phyloP scores from a whole-genome alignment of 53 echinoderm and acorn worm species.

The Patiria pectinifera region DNA sequence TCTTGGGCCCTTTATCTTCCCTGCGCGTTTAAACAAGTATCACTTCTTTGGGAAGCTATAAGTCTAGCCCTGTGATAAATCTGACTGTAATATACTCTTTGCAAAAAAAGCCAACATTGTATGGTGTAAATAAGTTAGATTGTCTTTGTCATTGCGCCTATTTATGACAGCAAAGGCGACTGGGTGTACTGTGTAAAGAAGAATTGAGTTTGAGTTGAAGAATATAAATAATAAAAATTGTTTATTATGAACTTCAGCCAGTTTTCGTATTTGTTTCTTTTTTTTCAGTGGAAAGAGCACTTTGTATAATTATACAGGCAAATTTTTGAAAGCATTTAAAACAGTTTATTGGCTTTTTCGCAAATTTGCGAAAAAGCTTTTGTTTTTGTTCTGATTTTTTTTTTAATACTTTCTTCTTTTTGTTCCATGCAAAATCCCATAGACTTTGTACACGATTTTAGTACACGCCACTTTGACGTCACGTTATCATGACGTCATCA shows the following conservation, averaged over 20 bases:
- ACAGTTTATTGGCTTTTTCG: too few species aligned
- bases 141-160: slow-evolving; percentile 28
- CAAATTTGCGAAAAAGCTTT: too few species aligned
- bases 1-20: too few species aligned
- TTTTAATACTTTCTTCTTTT: too few species aligned
- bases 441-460: too few species aligned
- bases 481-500: too few species aligned
- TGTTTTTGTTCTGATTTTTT: too few species aligned
- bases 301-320: too few species aligned
- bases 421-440: too few species aligned
- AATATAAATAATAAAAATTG: slow-evolving; percentile 40
- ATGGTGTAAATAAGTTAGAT: slow-evolving; percentile 25
- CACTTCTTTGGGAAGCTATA: neutral
- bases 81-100: neutral
- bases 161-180: slow-evolving; percentile 45
- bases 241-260: slow-evolving; percentile 28
- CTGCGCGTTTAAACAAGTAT: too few species aligned
- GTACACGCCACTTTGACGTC: too few species aligned
- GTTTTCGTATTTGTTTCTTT: neutral
- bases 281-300: neutral
- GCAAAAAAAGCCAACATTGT: neutral
- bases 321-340: too few species aligned
- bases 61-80: neutral
- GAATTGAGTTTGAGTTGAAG: slow-evolving; percentile 52
- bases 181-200: slow-evolving; percentile 50